phyloP scores from a whole-genome alignment of 1,140 invertebrate genomes.

The Brachionus rotundiformis region DNA sequence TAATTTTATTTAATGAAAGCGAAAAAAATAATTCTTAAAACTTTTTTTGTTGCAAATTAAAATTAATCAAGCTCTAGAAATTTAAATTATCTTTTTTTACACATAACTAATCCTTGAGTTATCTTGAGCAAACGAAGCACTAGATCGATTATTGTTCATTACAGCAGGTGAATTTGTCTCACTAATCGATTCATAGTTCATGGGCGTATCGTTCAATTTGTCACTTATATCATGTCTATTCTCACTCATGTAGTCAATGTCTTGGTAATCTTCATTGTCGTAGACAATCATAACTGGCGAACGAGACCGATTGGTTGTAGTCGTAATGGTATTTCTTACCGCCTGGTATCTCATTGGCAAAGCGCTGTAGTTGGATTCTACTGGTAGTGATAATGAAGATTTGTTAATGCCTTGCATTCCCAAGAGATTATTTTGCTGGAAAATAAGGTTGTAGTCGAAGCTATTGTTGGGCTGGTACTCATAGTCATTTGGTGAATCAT shows the following conservation, averaged over 20 bases:
- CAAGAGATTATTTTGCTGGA: neutral
- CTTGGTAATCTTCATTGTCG: conserved; percentile 37
- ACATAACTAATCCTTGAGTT: conserved; percentile 47
- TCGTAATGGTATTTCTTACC: neutral
- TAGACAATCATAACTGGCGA: conserved; percentile 46
- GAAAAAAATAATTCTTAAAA: conserved; percentile 24
- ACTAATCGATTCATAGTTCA: conserved; percentile 33
- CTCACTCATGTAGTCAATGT: neutral
- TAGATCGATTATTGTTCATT: neutral
- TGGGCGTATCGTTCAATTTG: conserved; percentile 15
- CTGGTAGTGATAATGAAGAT: neutral
- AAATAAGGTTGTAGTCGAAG: conserved; percentile 24
- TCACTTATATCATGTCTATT: neutral
- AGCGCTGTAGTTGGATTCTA: conserved; percentile 1
- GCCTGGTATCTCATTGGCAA: neutral
- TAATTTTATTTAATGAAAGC: conserved; percentile 14
- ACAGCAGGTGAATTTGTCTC: conserved; percentile 8
- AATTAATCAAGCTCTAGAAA: neutral
- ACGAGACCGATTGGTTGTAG: conserved; percentile 1
- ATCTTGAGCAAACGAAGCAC: neutral
- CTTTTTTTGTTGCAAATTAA: neutral
- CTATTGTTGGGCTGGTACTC: neutral
- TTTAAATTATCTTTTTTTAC: conserved; percentile 1
- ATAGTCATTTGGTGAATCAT: neutral
- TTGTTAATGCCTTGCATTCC: conserved; percentile 38